Evolutionary conservation across 2,113 vertebrate genomes (phyloP).

Genomic region (Albula glossodonta): DNA sequence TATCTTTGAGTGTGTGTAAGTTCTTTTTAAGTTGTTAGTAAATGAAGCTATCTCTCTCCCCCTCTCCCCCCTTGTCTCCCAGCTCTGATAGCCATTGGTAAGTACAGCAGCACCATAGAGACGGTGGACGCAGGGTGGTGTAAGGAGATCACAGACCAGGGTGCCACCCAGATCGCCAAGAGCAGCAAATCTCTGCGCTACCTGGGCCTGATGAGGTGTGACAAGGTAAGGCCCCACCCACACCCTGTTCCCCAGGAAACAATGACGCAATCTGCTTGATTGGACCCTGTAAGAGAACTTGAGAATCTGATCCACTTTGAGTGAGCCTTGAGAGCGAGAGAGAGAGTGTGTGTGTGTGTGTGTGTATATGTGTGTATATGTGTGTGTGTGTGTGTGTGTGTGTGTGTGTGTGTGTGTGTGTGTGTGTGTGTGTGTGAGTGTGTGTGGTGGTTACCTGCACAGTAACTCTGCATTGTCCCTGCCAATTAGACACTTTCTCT

Average conservation of each 20-base stretch:
- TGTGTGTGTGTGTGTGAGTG: too few relatives aligned
- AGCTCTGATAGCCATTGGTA: conserved; percentile 96
- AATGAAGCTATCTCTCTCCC: conserved; percentile 7
- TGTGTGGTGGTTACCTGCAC: too few relatives aligned
- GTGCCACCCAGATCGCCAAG: conserved; percentile 93
- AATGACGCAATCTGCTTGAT: too few relatives aligned
- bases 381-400: too few relatives aligned
- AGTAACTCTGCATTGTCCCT: conserved; percentile 12
- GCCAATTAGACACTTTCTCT: conserved; percentile 1
- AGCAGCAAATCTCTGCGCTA: conserved; percentile 97
- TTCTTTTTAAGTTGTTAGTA: too few relatives aligned
- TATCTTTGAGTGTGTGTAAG: too few relatives aligned
- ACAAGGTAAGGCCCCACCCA: conserved; percentile 81
- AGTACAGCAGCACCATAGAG: conserved; percentile 94
- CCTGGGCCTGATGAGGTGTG: conserved; percentile 95
- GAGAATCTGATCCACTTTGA: too few relatives aligned
- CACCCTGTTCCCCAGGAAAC: neutral
- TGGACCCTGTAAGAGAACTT: neutral
- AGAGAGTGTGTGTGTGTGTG: too few relatives aligned
- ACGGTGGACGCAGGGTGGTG: conserved; percentile 98
- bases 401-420: too few relatives aligned
- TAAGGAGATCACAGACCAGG: conserved; percentile 96
- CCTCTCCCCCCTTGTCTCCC: conserved; percentile 32
- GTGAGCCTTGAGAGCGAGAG: too few relatives aligned
- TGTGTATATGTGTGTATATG: too few relatives aligned